These are phyloP conservation scores for Xestia xanthographa DNA, from an alignment of 2,888 invertebrate species.

Conservation along the genomic window DNA sequence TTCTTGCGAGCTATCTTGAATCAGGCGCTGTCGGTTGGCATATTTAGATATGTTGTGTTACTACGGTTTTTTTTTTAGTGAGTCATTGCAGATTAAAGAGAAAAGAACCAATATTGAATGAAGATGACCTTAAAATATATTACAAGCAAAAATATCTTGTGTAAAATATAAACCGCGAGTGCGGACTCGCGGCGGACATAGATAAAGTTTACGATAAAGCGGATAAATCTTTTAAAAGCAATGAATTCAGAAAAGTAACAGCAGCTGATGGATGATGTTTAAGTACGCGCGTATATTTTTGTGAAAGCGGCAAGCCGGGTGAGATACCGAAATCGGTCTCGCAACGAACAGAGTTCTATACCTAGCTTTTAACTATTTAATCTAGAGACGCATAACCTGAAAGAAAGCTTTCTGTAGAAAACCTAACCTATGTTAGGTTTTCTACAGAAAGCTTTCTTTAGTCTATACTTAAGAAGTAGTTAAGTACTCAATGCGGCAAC, in stretches of 20 bases:
- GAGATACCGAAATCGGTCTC: background rate
- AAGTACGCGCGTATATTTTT: too few relatives aligned
- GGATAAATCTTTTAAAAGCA: background rate
- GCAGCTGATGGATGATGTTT: background rate
- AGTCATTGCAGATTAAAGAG: background rate
- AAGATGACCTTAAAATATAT: background rate
- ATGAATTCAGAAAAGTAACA: background rate
- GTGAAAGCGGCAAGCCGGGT: background rate
- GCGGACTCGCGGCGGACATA: background rate
- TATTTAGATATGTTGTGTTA: background rate
- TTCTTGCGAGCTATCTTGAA: conserved; percentile 13
- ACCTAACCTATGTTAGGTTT: too few relatives aligned
- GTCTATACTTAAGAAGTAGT: background rate
- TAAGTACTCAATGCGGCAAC: background rate
- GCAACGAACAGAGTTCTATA: background rate
- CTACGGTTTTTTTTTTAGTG: background rate
- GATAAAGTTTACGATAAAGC: background rate
- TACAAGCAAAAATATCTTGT: background rate
- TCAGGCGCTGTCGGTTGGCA: background rate
- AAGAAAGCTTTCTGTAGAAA: background rate
- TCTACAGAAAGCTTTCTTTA: too few relatives aligned
- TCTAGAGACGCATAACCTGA: background rate
- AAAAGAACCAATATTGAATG: background rate
- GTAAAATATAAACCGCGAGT: background rate
- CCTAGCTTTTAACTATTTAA: background rate